phyloP scores from a whole-genome alignment of 2,888 invertebrate genomes.

The Callinectes sapidus region DNA sequence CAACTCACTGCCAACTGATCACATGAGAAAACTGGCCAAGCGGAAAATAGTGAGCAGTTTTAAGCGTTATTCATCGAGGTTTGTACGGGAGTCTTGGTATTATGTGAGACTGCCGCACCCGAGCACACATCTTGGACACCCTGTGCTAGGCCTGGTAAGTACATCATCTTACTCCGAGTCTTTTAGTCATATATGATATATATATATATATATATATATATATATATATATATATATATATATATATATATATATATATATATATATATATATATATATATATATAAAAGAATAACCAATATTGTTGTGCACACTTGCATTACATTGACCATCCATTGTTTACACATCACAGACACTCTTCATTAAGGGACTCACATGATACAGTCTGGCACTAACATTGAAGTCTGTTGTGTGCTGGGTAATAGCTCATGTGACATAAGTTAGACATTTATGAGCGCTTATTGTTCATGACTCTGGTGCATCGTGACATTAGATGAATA shows the following conservation, averaged over 20 bases:
- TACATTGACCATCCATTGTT: background rate
- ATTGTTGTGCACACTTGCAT: too few relatives aligned
- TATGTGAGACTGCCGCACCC: constrained; percentile 70
- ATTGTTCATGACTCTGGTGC: background rate
- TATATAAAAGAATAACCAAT: too few relatives aligned
- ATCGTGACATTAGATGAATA: too few relatives aligned
- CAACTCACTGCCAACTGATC: constrained; percentile 68
- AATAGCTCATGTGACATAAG: background rate
- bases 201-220: too few relatives aligned
- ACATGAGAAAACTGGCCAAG: constrained; percentile 65
- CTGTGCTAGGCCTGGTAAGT: constrained; percentile 62
- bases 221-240: too few relatives aligned
- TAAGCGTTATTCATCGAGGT: constrained; percentile 41
- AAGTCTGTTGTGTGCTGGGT: background rate
- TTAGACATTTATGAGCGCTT: background rate
- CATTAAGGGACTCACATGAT: background rate
- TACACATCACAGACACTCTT: too few relatives aligned
- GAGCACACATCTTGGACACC: constrained; percentile 63
- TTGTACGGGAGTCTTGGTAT: constrained; percentile 63
- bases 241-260: too few relatives aligned
- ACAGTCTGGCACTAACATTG: background rate
- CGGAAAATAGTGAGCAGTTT: constrained; percentile 53
- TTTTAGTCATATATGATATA: too few relatives aligned
- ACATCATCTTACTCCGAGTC: background rate
- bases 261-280: too few relatives aligned